A percentile compares a stretch with the other conserved stretches of the same genome.
Evolutionary conservation across 1,140 invertebrate genomes (phyloP).

Genomic region (Hestina assimilis): DNA sequence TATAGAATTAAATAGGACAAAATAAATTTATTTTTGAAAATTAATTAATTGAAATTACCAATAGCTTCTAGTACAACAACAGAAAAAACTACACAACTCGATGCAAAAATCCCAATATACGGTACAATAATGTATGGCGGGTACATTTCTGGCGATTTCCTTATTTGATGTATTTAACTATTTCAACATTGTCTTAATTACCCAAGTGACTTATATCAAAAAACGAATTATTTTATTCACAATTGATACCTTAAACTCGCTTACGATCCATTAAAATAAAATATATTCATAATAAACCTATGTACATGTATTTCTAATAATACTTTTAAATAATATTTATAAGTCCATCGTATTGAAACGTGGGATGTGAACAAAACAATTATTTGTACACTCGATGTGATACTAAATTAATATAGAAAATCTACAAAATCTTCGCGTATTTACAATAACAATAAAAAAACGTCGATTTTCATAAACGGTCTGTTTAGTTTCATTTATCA

Average conservation of each 20-base stretch:
- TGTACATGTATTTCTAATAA: slow-evolving; percentile 74
- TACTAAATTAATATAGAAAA: slow-evolving; percentile 68
- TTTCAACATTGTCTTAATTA: slow-evolving; percentile 29
- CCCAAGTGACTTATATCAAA: slow-evolving; percentile 23
- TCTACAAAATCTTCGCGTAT: slow-evolving; percentile 73
- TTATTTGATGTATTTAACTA: slow-evolving; percentile 1
- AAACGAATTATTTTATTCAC: slow-evolving; percentile 26
- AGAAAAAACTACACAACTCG: no score
- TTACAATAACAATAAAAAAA: slow-evolving; percentile 71
- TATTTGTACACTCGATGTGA: slow-evolving; percentile 71
- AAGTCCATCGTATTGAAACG: slow-evolving; percentile 54
- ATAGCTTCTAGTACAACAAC: no score
- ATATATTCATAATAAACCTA: slow-evolving; percentile 69
- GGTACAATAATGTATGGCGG: no score
- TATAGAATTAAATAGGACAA: neutral
- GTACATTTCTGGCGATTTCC: no score
- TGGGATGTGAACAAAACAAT: slow-evolving; percentile 45
- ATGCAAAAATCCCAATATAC: no score
- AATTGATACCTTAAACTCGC: slow-evolving; percentile 31
- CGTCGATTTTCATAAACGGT: no score
- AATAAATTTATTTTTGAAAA: no score
- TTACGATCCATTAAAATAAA: slow-evolving; percentile 45
- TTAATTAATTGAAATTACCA: no score
- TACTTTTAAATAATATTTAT: slow-evolving; percentile 76
- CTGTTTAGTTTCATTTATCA: neutral